Evolutionary conservation across 1,140 invertebrate genomes (phyloP).

Genomic region (Sipha flava): DNA sequence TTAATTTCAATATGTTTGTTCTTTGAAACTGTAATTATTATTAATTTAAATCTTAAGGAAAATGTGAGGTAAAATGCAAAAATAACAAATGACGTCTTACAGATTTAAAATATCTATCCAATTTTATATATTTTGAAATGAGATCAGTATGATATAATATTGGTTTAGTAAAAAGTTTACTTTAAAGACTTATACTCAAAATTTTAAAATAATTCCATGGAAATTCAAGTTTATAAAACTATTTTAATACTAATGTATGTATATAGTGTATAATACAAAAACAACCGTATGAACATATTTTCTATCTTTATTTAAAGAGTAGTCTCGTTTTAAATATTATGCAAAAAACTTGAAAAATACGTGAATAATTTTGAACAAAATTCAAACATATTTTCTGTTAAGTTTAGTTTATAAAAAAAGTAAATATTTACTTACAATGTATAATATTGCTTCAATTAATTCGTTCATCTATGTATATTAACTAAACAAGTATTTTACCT

Average conservation of each 20-base stretch:
- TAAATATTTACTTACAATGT: too few species aligned
- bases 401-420: background rate
- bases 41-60: too few species aligned
- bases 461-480: too few species aligned
- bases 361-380: background rate
- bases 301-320: background rate
- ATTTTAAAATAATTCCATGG: background rate
- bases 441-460: too few species aligned
- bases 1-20: too few species aligned
- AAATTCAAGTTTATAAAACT: background rate
- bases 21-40: too few species aligned
- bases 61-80: too few species aligned
- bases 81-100: too few species aligned
- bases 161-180: background rate
- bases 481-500: too few species aligned
- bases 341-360: too few species aligned
- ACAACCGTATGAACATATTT: background rate
- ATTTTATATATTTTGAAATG: too few species aligned
- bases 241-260: background rate
- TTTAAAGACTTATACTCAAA: background rate
- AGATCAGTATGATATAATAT: background rate
- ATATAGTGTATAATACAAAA: background rate
- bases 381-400: background rate
- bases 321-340: background rate
- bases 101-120: too few species aligned